A percentile compares a stretch with the other conserved stretches of the same genome.
Conservation (phyloP, 2,888 invertebrate genomes). For the Morinoia aosen region DNA sequence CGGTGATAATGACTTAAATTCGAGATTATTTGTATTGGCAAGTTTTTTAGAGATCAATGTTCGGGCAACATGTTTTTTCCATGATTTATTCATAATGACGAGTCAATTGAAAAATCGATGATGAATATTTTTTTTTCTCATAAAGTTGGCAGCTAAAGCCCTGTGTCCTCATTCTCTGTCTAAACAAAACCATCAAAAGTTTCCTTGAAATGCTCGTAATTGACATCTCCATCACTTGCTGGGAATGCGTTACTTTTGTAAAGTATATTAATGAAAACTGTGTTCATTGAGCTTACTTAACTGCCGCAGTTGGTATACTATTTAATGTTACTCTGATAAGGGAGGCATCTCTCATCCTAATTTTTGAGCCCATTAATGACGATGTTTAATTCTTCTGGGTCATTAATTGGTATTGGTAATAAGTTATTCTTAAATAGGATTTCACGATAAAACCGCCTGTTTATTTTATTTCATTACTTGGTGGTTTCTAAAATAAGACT, state of each 20-base stretch:
- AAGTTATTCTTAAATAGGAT: not conserved
- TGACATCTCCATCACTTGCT: not conserved
- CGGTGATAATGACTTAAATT: not conserved
- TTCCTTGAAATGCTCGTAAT: not conserved
- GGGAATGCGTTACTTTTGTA: not conserved
- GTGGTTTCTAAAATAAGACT: not conserved
- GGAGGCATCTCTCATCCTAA: not conserved
- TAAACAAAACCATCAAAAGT: not conserved
- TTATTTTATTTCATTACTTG: not conserved
- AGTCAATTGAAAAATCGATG: not conserved
- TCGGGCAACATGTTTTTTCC: not conserved
- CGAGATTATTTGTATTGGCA: not conserved
- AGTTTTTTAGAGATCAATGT: not conserved
- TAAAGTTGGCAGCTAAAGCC: not conserved
- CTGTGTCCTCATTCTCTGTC: not conserved
- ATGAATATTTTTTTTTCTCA: not conserved
- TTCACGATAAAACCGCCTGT: not conserved
- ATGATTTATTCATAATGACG: not conserved
- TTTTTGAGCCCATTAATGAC: not conserved
- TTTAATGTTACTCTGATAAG: not conserved
- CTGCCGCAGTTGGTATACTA: not conserved
- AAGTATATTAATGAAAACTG: not conserved
- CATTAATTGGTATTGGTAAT: not conserved
- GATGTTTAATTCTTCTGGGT: not conserved
- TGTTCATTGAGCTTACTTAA: not conserved